Base-by-base conservation (phyloP, 2,797 vertebrate species). In the Arctocebus calabarensis region DNA sequence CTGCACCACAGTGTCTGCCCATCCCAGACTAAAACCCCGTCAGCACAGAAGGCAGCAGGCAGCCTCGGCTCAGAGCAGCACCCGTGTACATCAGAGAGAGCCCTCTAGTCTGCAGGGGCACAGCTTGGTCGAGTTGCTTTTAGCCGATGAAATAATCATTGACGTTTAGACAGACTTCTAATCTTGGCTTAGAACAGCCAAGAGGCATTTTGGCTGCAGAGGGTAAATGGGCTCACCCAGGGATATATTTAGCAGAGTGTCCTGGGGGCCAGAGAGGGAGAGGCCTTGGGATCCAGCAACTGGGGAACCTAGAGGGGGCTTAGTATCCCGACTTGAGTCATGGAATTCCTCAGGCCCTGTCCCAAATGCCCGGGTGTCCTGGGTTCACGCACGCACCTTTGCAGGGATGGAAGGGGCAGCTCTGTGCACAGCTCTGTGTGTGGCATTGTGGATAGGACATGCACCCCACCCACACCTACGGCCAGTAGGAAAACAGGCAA, bases 121-220 rank as follows among this genome's bases (percentile, higher is more conserved):
- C 17, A 0, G 66, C 89, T 90, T 96, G 96, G 97, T 97, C 96
- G 89, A 96, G 97, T 97, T 97, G 97, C 96, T 98, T 97, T 98
- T 97, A 97, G 96, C 93, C 75, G 11, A 95, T 97, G 96, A 96
- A 97, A 96, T 94, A 96, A 94, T 96, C 96, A 94, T 97, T 86
- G 91, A 85, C 12, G 45, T 96, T 96, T 86, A 94, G 96, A 86
- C 68, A 4, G 95, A 92, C 94, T 95, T 96, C 97, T 97, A 93
- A 97, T 96, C 97, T 97, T 95, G 97, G 93, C 55, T 27, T 48
- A 7, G 93, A 79, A 81, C 84, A 92, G 90, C 93, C 90, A 83
- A 64, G 90, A 97, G 83, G 70, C 89, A 92, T 97, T 97, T 97
- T 86, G 91, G 96, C 96, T 92, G 59, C 74, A 78, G 96, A 92